Conservation (phyloP, 2,113 vertebrate species). For the Gobio gobio region DNA sequence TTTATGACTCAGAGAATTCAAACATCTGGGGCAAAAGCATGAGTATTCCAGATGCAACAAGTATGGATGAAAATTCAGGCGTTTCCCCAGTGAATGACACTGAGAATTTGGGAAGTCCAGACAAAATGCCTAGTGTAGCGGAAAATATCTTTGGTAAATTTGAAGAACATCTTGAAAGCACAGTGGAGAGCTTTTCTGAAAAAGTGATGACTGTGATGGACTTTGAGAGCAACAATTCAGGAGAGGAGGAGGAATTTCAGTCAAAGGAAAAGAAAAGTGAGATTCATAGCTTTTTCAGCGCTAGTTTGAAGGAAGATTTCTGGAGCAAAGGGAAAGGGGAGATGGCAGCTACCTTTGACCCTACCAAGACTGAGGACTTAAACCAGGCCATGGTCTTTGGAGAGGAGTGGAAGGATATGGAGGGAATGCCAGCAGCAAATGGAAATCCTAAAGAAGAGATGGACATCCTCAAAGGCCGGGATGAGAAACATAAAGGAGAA, state of each 20-base stretch:
- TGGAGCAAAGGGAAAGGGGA: conserved; percentile 63
- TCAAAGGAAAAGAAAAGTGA: conserved; percentile 57
- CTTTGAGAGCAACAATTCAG: conserved; percentile 50
- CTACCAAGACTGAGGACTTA: conserved; percentile 45
- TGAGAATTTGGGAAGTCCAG: conserved; percentile 29
- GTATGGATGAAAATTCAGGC: neutral
- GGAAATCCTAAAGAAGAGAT: conserved; percentile 52
- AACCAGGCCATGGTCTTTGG: conserved; percentile 58
- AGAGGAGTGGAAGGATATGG: conserved; percentile 56
- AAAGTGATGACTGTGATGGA: conserved; percentile 4
- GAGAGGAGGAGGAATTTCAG: conserved; percentile 51
- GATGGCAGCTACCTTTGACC: conserved; percentile 62
- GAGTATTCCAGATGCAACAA: conserved; percentile 11
- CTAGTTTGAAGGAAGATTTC: conserved; percentile 62
- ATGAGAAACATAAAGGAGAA: conserved; percentile 37
- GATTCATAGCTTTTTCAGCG: conserved; percentile 53
- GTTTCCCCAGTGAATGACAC: neutral
- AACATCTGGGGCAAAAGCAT: conserved; percentile 43
- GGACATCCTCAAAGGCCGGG: conserved; percentile 36
- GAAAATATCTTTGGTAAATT: neutral
- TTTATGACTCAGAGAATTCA: conserved; percentile 51
- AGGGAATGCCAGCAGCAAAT: conserved; percentile 49
- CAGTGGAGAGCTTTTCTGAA: conserved; percentile 43
- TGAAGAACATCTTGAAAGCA: conserved; percentile 12
- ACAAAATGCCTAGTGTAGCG: conserved; percentile 14